Evolutionary conservation across 2,888 invertebrate genomes (phyloP), one percentile per base, ranked within the genome.

Genomic region (Morinoia aosen): DNA sequence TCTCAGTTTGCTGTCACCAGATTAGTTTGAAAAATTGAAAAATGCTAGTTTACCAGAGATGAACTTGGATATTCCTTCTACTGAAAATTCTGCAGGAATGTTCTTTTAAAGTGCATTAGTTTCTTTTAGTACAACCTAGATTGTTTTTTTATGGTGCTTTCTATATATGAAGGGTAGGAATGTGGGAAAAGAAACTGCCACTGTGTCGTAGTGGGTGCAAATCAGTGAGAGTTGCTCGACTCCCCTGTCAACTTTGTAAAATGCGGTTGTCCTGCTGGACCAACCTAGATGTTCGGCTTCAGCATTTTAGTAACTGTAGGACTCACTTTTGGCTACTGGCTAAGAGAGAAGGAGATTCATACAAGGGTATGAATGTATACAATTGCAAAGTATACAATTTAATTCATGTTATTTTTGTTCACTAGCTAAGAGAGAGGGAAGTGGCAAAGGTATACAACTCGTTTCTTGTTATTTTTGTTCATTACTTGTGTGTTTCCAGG

Each of bases 401-500:
- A 48, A 48, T 48, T 48, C 48, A 4, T 48, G 48, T 48, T 48
- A 48, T 48, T 48, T 48, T 48, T 48, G 48, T 48, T 48, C 48
- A 48, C 5, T 48, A 48, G n/a, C n/a, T n/a, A n/a, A n/a, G n/a
- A n/a, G n/a, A n/a, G n/a, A n/a, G n/a, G n/a, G n/a, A n/a, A n/a
- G n/a, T n/a, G n/a, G n/a, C n/a, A n/a, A n/a, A n/a, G 25, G 25
- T 64, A 64, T 19, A 19, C 25, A 5, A 64, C 25, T 64, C 12
- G 11, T 11, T 64, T 12, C 25, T 19, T 64, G 5, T 5, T 64
- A 19, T 39, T 39, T 25, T 88, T 88, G 39, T 10, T 88, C 25
- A 88, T 88, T 88, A 90, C 25, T 90, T 8, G 40, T 40, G 8
- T 40, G 40, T 12, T 2, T 90, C 48, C 97, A 97, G 91, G 97